phyloP scores from a whole-genome alignment of 2,113 vertebrate species.

The Hyaena hyaena region DNA sequence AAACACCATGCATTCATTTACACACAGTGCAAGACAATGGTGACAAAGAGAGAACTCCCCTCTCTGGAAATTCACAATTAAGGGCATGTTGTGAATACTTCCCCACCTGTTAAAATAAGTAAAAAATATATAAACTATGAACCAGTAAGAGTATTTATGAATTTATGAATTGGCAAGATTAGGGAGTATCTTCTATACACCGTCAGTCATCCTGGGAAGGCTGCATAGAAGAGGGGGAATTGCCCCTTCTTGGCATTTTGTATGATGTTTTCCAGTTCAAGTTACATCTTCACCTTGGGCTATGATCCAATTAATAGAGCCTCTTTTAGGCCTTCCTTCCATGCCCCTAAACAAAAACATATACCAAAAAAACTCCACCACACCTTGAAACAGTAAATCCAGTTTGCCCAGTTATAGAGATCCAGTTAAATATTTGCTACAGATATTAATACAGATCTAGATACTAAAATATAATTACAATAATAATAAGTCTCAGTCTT shows the following conservation, averaged over 20 bases:
- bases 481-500: neutral
- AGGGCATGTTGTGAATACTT: neutral
- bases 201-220: neutral
- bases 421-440: slow-evolving; percentile 1
- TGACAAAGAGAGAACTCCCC: neutral
- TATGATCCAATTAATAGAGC: neutral
- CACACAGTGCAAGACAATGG: neutral
- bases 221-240: neutral
- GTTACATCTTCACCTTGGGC: neutral
- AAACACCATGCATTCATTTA: neutral
- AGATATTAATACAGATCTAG: neutral
- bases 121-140: neutral
- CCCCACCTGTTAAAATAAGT: neutral
- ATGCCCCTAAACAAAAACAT: neutral
- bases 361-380: neutral
- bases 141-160: neutral
- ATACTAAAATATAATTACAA: slow-evolving; percentile 8
- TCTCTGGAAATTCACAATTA: neutral
- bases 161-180: neutral
- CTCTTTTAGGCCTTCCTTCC: neutral
- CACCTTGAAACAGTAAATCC: neutral
- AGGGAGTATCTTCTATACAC: neutral
- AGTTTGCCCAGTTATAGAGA: neutral
- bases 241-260: neutral
- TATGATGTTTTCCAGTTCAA: neutral